These are phyloP conservation scores for Malacoctenus gilli DNA, from an alignment of 2,797 vertebrate species.

Conservation along the genomic window DNA sequence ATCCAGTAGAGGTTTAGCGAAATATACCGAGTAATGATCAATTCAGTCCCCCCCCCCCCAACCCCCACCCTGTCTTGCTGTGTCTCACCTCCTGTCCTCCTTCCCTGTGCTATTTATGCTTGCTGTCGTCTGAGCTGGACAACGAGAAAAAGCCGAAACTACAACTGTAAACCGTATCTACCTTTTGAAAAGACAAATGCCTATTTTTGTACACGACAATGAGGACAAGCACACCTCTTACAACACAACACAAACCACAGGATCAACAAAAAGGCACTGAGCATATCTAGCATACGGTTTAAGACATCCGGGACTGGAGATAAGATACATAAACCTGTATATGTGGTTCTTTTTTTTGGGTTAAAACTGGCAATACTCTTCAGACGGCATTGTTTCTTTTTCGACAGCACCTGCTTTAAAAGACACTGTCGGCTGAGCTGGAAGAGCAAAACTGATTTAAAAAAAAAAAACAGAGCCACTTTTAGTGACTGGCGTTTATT, in stretches of 20 bases:
- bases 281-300: conserved; percentile 63
- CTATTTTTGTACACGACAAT: conserved; percentile 84
- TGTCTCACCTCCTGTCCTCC: conserved; percentile 66
- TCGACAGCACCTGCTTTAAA: conserved; percentile 48
- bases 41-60: conserved; percentile 42
- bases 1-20: conserved; percentile 38
- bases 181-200: conserved; percentile 77
- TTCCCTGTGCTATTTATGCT: conserved; percentile 66
- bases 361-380: conserved; percentile 36
- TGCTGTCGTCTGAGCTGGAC: conserved; percentile 58
- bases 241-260: conserved; percentile 50
- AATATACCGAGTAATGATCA: conserved; percentile 41
- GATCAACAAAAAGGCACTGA: conserved; percentile 42
- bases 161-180: conserved; percentile 70
- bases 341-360: conserved; percentile 32
- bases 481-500: conserved; percentile 38
- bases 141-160: conserved; percentile 64
- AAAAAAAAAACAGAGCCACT: too few relatives aligned
- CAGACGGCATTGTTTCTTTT: conserved; percentile 53
- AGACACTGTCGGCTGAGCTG: conserved; percentile 42
- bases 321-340: conserved; percentile 42
- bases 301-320: conserved; percentile 51
- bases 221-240: conserved; percentile 83
- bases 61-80: conserved; percentile 50
- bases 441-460: conserved; percentile 35